Conservation (phyloP, 2,888 invertebrate species). For the Cosmorhoe ocellata region DNA sequence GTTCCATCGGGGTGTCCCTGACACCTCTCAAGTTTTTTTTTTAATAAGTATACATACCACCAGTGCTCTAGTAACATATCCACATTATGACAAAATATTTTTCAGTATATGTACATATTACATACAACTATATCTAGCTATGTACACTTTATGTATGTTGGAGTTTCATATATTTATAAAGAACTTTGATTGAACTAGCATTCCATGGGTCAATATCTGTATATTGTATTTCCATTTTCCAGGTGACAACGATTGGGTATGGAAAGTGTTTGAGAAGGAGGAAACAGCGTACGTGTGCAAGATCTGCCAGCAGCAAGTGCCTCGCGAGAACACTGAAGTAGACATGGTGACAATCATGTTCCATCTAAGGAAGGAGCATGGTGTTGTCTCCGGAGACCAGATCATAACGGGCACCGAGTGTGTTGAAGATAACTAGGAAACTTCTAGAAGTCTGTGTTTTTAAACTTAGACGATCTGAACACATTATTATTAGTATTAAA, state of each 20-base stretch:
- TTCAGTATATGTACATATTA: too few relatives aligned
- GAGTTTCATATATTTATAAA: too few relatives aligned
- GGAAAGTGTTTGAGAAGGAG: slow-evolving; percentile 70
- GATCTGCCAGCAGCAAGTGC: slow-evolving; percentile 65
- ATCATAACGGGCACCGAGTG: slow-evolving; percentile 66
- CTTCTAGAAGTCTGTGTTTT: background rate
- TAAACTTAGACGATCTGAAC: too few relatives aligned
- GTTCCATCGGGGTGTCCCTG: too few relatives aligned
- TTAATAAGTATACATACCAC: too few relatives aligned
- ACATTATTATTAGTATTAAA: too few relatives aligned
- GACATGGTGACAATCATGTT: slow-evolving; percentile 53
- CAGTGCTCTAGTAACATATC: too few relatives aligned
- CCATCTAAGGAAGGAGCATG: slow-evolving; percentile 65
- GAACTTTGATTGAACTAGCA: too few relatives aligned
- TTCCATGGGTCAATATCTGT: background rate
- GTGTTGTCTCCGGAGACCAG: slow-evolving; percentile 70
- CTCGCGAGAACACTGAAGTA: slow-evolving; percentile 49
- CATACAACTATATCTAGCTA: too few relatives aligned
- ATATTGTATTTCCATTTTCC: slow-evolving; percentile 28
- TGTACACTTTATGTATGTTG: too few relatives aligned
- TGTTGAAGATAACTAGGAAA: slow-evolving; percentile 37
- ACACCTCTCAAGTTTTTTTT: too few relatives aligned
- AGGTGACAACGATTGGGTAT: slow-evolving; percentile 66
- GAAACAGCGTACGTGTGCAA: slow-evolving; percentile 64
- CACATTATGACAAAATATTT: too few relatives aligned